Conservation (phyloP, 2,113 vertebrate species). For the Cavia porcellus region DNA sequence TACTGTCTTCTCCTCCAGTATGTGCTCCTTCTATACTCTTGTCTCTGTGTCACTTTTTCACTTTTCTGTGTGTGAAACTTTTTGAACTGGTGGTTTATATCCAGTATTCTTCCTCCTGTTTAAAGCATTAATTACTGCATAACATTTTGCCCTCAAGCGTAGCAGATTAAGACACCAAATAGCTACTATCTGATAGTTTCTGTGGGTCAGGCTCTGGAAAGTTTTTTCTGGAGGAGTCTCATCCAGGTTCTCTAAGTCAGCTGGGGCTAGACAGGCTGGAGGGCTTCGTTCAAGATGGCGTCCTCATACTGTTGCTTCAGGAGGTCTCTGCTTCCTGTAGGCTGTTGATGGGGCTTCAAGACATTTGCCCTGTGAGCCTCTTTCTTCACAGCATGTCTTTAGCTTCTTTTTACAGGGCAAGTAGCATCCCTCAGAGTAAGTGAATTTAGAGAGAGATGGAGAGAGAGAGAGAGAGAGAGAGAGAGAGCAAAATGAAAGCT, state of each 20-base stretch:
- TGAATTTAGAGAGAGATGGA: neutral
- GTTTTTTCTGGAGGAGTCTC: neutral
- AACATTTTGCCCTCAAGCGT: neutral
- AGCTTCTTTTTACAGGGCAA: neutral
- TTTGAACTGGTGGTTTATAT: neutral
- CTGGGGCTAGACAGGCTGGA: neutral
- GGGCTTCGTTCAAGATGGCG: neutral
- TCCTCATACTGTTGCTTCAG: neutral
- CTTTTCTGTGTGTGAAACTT: neutral
- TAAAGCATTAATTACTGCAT: neutral
- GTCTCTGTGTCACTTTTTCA: neutral
- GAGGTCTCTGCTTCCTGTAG: neutral
- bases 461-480: neutral
- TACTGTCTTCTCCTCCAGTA: neutral
- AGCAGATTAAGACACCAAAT: neutral
- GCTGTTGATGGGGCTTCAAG: neutral
- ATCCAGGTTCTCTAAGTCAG: neutral
- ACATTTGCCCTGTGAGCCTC: neutral
- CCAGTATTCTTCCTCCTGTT: neutral
- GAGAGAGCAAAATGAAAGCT: neutral
- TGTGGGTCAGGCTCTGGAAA: neutral
- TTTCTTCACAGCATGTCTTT: neutral
- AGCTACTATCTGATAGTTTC: neutral
- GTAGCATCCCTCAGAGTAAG: neutral
- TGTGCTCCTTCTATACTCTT: neutral